These are phyloP conservation scores for Hetaerina americana DNA, from an alignment of 1,140 invertebrate species.

Conservation along the genomic window DNA sequence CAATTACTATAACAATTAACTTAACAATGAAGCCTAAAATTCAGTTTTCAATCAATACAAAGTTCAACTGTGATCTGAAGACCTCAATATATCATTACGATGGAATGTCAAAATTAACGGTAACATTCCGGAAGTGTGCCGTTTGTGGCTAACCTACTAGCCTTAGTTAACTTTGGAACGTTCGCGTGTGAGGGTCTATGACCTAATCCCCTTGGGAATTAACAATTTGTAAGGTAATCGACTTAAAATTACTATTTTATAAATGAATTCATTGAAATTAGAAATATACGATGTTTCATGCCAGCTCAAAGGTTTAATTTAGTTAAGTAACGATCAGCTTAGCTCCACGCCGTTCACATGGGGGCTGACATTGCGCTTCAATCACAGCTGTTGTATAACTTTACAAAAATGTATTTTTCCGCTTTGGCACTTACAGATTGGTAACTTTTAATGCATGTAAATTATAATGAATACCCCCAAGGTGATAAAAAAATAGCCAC, in stretches of 20 bases:
- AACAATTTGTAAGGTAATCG: too few species aligned
- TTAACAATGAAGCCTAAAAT: background rate
- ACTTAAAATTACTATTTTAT: too few species aligned
- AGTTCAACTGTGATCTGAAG: background rate
- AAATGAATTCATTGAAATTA: too few species aligned
- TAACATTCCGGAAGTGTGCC: background rate
- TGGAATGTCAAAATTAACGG: background rate
- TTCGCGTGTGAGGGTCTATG: background rate
- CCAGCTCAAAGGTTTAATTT: too few species aligned
- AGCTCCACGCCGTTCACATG: background rate
- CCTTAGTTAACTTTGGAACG: background rate
- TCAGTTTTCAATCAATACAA: background rate
- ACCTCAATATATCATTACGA: background rate
- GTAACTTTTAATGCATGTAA: too few species aligned
- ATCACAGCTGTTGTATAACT: background rate
- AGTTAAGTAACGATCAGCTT: background rate
- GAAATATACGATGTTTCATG: too few species aligned
- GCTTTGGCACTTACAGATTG: background rate
- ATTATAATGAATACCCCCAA: too few species aligned
- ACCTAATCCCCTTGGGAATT: background rate
- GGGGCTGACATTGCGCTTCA: background rate
- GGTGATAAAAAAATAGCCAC: too few species aligned
- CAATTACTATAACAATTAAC: background rate
- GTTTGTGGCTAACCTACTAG: background rate
- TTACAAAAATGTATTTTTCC: background rate